These are phyloP conservation scores for Austrofundulus limnaeus DNA, from an alignment of 2,113 vertebrate genomes.

Conservation along the genomic window DNA sequence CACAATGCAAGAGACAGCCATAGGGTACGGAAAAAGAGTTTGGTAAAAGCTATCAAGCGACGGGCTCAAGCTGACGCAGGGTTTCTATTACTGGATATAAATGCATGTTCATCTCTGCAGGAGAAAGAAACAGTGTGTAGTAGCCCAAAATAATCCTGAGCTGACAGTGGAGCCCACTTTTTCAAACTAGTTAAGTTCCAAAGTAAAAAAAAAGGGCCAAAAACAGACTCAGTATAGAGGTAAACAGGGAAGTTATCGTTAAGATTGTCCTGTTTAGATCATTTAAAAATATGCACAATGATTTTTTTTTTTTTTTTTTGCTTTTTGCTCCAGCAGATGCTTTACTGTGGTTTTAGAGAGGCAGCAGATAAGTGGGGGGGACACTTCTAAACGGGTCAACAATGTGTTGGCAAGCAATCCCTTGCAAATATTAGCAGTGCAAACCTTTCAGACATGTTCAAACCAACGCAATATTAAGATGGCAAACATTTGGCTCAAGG, in stretches of 20 bases:
- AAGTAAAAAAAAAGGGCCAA: slow-evolving; percentile 14
- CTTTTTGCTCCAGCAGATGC: no score
- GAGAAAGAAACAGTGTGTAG: slow-evolving; percentile 40
- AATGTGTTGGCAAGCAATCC: slow-evolving; percentile 58
- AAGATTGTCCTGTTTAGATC: slow-evolving; percentile 4
- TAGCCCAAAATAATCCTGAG: slow-evolving; percentile 60
- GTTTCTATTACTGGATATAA: slow-evolving; percentile 63
- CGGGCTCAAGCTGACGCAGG: slow-evolving; percentile 51
- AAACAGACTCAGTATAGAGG: background rate
- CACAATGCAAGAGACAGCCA: slow-evolving; percentile 9
- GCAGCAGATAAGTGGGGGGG: slow-evolving; percentile 10
- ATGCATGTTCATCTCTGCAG: slow-evolving; percentile 57
- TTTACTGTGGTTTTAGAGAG: slow-evolving; percentile 8
- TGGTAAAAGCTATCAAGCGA: slow-evolving; percentile 49
- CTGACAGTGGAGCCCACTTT: slow-evolving; percentile 47
- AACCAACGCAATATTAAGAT: slow-evolving; percentile 29
- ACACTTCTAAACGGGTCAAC: slow-evolving; percentile 73
- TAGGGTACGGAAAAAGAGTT: slow-evolving; percentile 27
- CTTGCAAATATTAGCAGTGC: slow-evolving; percentile 54
- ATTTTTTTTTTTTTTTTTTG: background rate
- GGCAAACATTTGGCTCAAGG: slow-evolving; percentile 40
- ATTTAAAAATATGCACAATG: background rate
- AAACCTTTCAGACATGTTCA: slow-evolving; percentile 4
- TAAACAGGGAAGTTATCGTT: background rate
- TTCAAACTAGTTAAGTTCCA: slow-evolving; percentile 18